Conservation (phyloP, 2,797 vertebrate genomes). For the Danio aesculapii region DNA sequence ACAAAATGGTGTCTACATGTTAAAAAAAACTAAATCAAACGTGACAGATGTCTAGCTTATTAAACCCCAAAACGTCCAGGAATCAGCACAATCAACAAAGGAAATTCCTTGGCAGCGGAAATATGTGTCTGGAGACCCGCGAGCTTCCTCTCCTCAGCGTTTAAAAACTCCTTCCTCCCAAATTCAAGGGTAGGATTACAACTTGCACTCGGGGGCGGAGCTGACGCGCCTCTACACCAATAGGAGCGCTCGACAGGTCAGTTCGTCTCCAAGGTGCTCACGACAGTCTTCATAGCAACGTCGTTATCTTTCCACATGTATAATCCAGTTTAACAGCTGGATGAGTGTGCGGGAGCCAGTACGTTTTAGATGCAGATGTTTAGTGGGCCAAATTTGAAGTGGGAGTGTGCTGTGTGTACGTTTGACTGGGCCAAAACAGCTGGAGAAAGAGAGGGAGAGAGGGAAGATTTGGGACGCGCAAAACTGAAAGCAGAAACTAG, state of each 20-base stretch:
- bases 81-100: conserved; percentile 63
- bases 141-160: conserved; percentile 62
- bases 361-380: conserved; percentile 16
- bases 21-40: conserved; percentile 1
- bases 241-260: conserved; percentile 58
- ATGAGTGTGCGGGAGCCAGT: neutral
- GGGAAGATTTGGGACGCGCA: conserved; percentile 15
- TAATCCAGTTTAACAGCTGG: conserved; percentile 52
- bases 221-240: conserved; percentile 60
- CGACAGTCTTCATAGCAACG: conserved; percentile 64
- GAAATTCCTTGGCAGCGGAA: conserved; percentile 64
- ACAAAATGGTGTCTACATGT: neutral
- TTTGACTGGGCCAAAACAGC: conserved; percentile 46
- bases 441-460: conserved; percentile 32
- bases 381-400: conserved; percentile 34
- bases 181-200: conserved; percentile 64
- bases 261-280: conserved; percentile 52
- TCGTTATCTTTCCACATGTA: conserved; percentile 60
- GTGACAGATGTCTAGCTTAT: neutral
- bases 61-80: neutral
- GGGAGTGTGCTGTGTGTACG: conserved; percentile 31
- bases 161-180: conserved; percentile 51
- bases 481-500: conserved; percentile 20
- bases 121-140: conserved; percentile 59
- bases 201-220: conserved; percentile 51